These are phyloP conservation scores for Zaprionus camerounensis DNA, from an alignment of 1,140 invertebrate genomes.

Conservation along the genomic window DNA sequence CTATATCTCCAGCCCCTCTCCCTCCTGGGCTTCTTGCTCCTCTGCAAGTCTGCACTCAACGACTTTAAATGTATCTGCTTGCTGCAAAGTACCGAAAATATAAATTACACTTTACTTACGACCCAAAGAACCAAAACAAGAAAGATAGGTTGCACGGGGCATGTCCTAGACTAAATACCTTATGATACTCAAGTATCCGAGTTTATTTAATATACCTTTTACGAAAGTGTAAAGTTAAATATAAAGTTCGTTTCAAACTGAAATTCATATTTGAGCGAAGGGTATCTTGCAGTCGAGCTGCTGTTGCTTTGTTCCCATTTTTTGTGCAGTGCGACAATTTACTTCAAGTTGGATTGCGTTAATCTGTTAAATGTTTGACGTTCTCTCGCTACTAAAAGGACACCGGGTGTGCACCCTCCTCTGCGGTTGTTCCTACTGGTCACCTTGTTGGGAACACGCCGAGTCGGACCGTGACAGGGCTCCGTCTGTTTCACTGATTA, in stretches of 20 bases:
- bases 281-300: background rate
- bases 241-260: too few species aligned
- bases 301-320: slow-evolving; percentile 18
- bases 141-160: background rate
- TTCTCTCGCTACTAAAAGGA: slow-evolving; percentile 78
- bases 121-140: slow-evolving; percentile 27
- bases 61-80: slow-evolving; percentile 78
- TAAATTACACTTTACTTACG: slow-evolving; percentile 62
- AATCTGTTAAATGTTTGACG: slow-evolving; percentile 81
- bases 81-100: slow-evolving; percentile 65
- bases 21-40: slow-evolving; percentile 6
- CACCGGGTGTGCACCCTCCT: slow-evolving; percentile 65
- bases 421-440: slow-evolving; percentile 21
- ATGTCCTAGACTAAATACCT: background rate
- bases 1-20: background rate
- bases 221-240: too few species aligned
- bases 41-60: slow-evolving; percentile 68
- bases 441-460: slow-evolving; percentile 50
- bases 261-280: background rate
- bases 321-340: slow-evolving; percentile 59
- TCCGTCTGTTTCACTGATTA: slow-evolving; percentile 78
- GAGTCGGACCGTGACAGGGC: slow-evolving; percentile 55
- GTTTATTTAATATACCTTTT: too few species aligned
- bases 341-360: slow-evolving; percentile 76
- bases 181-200: too few species aligned